Percentiles rank a stretch among this genome's conserved stretches.
phyloP scores from a whole-genome alignment of 2,888 invertebrate species.

The Caenorhabditis auriculariae region DNA sequence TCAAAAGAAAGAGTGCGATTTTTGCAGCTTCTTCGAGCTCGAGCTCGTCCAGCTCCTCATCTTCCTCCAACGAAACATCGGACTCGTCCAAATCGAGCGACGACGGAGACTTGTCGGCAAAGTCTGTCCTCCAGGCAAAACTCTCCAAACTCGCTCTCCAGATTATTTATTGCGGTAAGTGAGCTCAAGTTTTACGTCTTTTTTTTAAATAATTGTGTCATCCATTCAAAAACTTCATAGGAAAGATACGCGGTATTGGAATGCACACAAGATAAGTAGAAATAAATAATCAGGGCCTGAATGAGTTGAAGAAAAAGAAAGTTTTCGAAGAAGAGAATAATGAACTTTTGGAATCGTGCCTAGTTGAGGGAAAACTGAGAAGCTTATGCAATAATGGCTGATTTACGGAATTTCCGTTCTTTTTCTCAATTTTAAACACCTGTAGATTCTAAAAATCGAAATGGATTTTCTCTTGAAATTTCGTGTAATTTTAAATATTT shows the following conservation, averaged over 20 bases:
- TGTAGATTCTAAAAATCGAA: too few relatives aligned
- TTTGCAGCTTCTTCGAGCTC: conserved; percentile 35
- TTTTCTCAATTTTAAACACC: too few relatives aligned
- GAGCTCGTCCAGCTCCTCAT: conserved; percentile 41
- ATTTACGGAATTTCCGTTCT: too few relatives aligned
- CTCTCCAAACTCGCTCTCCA: conserved; percentile 59
- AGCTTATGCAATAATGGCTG: too few relatives aligned
- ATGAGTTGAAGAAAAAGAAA: conserved; percentile 1
- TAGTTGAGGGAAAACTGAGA: too few relatives aligned
- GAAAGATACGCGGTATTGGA: too few relatives aligned
- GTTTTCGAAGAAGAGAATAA: too few relatives aligned
- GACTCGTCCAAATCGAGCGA: conserved; percentile 29
- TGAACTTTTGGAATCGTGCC: too few relatives aligned
- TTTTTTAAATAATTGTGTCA: conserved; percentile 1
- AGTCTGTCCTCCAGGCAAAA: conserved; percentile 60
- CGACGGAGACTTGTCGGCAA: conserved; percentile 51
- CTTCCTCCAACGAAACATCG: conserved; percentile 28
- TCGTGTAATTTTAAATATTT: too few relatives aligned
- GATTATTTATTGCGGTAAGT: conserved; percentile 58
- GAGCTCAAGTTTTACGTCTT: neutral
- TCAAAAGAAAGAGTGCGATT: neutral
- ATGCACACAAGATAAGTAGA: too few relatives aligned
- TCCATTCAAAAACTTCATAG: neutral
- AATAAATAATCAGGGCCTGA: too few relatives aligned
- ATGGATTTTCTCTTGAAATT: too few relatives aligned